Percentiles rank a stretch among this genome's conserved stretches.
Conservation (phyloP, 1,140 invertebrate species). For the Cyrtorhinus lividipennis region DNA sequence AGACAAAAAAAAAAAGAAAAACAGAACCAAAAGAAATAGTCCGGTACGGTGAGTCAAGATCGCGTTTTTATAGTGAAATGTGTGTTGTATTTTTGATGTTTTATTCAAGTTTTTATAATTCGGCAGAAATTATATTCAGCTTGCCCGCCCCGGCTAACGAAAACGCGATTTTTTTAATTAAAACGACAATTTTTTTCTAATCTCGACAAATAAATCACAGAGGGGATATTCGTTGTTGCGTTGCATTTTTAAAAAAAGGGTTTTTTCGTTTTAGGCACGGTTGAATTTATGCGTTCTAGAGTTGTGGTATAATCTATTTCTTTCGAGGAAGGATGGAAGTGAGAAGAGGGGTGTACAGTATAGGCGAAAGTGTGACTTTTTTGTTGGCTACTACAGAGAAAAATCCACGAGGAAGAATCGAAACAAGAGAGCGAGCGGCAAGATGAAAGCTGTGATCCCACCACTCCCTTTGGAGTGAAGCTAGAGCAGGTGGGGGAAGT, state of each 20-base stretch:
- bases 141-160: too few relatives aligned
- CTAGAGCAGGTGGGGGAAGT: not conserved
- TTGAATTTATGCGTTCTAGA: not conserved
- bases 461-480: constrained; percentile 19
- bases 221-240: constrained; percentile 12
- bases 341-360: constrained; percentile 4
- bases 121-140: too few relatives aligned
- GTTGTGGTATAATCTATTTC: not conserved
- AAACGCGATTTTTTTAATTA: not conserved
- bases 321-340: constrained; percentile 10
- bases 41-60: too few relatives aligned
- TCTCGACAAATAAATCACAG: constrained; percentile 8
- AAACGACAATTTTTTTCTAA: not conserved
- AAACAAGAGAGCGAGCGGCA: constrained; percentile 16
- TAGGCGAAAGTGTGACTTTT: constrained; percentile 8
- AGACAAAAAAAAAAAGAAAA: too few relatives aligned
- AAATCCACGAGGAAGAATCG: constrained; percentile 17
- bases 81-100: too few relatives aligned
- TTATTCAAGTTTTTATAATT: too few relatives aligned
- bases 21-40: too few relatives aligned
- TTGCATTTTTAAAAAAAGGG: constrained; percentile 2
- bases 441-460: constrained; percentile 20
- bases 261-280: constrained; percentile 9
- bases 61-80: too few relatives aligned
- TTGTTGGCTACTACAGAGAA: constrained; percentile 11